Conservation (phyloP, 2,113 vertebrate species). For the Todiramphus chloris region DNA sequence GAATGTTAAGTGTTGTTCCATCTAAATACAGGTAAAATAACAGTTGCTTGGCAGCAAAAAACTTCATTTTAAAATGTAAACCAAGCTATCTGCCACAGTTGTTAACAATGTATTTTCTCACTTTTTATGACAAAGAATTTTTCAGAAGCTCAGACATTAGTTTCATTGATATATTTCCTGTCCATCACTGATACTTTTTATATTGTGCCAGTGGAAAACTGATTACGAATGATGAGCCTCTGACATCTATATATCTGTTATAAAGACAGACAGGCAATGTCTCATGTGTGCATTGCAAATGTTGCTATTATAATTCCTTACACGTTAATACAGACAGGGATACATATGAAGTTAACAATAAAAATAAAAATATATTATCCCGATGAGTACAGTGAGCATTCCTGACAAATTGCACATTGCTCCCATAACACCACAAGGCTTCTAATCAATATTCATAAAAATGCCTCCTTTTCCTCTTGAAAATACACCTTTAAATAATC, state of each 20-base stretch:
- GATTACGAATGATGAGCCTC: not conserved
- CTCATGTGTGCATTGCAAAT: not conserved
- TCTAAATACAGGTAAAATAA: conserved; percentile 20
- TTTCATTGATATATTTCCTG: conserved; percentile 27
- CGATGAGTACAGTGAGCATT: not conserved
- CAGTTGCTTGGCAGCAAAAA: conserved; percentile 7
- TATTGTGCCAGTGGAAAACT: not conserved
- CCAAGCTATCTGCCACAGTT: not conserved
- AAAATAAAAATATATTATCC: not conserved
- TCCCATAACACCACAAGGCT: not conserved
- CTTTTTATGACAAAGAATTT: conserved; percentile 13
- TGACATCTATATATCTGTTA: conserved; percentile 3
- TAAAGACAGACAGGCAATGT: not conserved
- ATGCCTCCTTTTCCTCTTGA: not conserved
- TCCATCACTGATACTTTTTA: not conserved
- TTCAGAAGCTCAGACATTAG: not conserved
- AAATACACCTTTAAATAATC: not conserved
- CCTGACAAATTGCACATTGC: not conserved
- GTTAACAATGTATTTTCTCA: conserved; percentile 11
- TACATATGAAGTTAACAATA: not conserved
- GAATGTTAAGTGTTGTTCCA: conserved; percentile 33
- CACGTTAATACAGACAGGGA: not conserved
- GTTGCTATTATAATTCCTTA: not conserved
- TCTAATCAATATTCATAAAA: not conserved
- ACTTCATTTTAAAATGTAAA: not conserved